A percentile compares a stretch with the other conserved stretches of the same genome.
Evolutionary conservation across 1,140 invertebrate species (phyloP).

Genomic region (Paraescarpia echinospica): DNA sequence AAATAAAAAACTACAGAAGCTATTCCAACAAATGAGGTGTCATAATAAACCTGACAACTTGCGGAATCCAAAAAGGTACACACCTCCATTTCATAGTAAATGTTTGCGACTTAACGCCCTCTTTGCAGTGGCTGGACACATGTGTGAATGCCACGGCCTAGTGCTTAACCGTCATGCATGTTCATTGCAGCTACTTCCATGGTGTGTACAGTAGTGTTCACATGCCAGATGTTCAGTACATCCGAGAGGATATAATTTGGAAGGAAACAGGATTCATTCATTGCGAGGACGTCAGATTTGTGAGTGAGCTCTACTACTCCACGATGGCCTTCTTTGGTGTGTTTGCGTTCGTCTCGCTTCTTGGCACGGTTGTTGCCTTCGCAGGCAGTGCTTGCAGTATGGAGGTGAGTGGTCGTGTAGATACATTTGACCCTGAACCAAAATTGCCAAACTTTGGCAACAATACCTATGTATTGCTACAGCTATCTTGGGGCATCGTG

Average conservation of each 20-base stretch:
- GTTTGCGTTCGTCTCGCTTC: not conserved
- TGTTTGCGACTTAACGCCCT: too few species aligned
- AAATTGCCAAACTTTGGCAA: too few species aligned
- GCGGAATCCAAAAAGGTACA: too few species aligned
- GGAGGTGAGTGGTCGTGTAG: not conserved
- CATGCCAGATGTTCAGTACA: not conserved
- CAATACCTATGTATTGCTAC: too few species aligned
- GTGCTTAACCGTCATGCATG: not conserved
- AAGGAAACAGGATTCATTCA: not conserved
- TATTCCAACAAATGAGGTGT: too few species aligned
- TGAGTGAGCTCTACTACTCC: slow-evolving; percentile 6
- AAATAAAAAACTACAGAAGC: too few species aligned
- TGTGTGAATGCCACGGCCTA: not conserved
- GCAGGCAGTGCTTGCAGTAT: not conserved
- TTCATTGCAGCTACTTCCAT: not conserved
- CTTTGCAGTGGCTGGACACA: too few species aligned
- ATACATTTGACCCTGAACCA: too few species aligned
- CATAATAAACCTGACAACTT: too few species aligned
- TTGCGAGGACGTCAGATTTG: slow-evolving; percentile 4
- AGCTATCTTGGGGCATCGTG: too few species aligned
- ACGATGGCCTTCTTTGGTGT: not conserved
- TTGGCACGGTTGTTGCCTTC: not conserved
- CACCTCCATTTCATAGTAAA: too few species aligned
- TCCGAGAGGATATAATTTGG: not conserved
- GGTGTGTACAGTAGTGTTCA: not conserved